These are phyloP conservation scores for Mimas tiliae DNA, from an alignment of 2,888 invertebrate species.

Conservation along the genomic window DNA sequence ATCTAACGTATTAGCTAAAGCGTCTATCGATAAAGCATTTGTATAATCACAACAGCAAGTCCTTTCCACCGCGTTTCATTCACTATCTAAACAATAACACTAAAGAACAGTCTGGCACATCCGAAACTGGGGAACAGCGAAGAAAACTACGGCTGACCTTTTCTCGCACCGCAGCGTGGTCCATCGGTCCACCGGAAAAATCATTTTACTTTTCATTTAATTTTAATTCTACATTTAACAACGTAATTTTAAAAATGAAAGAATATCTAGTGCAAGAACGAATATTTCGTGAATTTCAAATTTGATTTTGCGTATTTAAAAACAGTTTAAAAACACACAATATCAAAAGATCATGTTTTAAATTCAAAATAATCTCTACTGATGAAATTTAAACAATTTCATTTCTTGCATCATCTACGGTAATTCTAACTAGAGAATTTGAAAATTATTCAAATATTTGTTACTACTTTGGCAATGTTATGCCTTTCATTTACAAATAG, in stretches of 20 bases:
- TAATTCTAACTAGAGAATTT: constrained; percentile 14
- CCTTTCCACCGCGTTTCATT: constrained; percentile 69
- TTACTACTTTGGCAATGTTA: constrained; percentile 1
- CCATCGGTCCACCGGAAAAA: constrained; percentile 64
- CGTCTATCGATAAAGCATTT: constrained; percentile 82
- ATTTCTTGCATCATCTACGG: constrained; percentile 5
- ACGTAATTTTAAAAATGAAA: neutral
- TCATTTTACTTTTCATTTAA: constrained; percentile 57
- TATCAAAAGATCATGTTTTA: neutral
- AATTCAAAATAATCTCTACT: neutral
- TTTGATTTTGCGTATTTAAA: neutral
- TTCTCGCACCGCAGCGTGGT: constrained; percentile 71
- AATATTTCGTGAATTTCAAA: neutral
- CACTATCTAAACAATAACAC: constrained; percentile 81
- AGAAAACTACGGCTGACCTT: constrained; percentile 80
- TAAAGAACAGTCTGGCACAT: constrained; percentile 80
- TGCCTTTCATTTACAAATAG: constrained; percentile 21
- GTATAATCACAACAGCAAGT: constrained; percentile 81
- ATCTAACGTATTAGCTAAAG: constrained; percentile 78
- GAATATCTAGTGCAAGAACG: constrained; percentile 11
- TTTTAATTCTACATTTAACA: constrained; percentile 10
- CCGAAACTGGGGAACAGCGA: constrained; percentile 83
- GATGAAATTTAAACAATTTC: constrained; percentile 2
- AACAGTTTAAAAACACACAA: neutral
- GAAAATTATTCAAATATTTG: neutral